Evolutionary conservation across 2,113 vertebrate species (phyloP).

Genomic region (Gopherus flavomarginatus): DNA sequence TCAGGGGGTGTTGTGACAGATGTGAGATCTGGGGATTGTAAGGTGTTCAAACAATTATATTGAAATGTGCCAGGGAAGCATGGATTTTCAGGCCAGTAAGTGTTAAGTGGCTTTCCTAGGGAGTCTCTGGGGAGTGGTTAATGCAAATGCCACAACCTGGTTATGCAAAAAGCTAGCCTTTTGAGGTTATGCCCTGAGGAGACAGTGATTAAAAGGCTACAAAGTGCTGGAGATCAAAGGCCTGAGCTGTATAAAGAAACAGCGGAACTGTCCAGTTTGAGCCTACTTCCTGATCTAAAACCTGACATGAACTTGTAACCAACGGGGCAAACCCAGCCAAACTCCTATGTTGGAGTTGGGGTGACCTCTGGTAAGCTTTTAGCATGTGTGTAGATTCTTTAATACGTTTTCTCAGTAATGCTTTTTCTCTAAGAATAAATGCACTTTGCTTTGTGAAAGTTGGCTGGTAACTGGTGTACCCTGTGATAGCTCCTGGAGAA

Average conservation of each 20-base stretch:
- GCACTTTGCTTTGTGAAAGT: not conserved
- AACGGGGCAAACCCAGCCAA: not conserved
- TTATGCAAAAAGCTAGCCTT: not conserved
- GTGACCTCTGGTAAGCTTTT: not conserved
- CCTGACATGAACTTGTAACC: not conserved
- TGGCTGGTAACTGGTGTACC: not conserved
- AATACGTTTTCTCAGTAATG: not conserved
- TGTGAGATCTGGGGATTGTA: not conserved
- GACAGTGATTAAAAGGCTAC: not conserved
- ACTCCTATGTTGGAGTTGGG: not conserved
- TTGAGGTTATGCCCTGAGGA: not conserved
- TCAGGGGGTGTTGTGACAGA: not conserved
- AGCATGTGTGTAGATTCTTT: not conserved
- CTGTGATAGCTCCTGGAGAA: not conserved
- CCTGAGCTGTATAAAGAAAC: not conserved
- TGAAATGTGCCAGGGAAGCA: not conserved
- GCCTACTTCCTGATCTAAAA: not conserved
- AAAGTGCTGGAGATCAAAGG: not conserved
- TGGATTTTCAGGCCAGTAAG: not conserved
- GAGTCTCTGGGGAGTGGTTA: not conserved
- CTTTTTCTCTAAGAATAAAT: not conserved
- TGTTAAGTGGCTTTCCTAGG: not conserved
- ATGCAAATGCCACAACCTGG: not conserved
- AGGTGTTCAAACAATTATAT: not conserved
- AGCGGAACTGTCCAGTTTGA: not conserved